These are phyloP conservation scores for Mythimna ferrago DNA, from an alignment of 2,888 invertebrate genomes.

Conservation along the genomic window DNA sequence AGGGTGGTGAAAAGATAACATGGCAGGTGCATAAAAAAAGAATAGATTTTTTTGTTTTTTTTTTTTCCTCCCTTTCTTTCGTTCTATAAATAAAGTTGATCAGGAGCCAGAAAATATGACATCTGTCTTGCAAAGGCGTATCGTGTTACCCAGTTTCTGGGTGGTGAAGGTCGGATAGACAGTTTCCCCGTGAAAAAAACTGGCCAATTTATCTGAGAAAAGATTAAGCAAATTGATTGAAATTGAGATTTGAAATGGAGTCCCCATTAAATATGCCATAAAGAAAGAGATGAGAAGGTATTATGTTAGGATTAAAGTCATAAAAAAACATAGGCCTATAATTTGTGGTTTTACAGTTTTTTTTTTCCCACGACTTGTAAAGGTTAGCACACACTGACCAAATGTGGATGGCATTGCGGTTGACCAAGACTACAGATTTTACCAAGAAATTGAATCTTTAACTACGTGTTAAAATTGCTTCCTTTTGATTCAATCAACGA, in stretches of 20 bases:
- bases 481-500: conserved; percentile 34
- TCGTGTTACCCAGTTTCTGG: no score
- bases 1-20: no score
- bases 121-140: no score
- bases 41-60: no score
- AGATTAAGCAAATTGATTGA: not conserved
- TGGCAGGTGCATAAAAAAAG: no score
- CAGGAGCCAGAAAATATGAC: no score
- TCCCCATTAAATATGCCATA: conserved; percentile 29
- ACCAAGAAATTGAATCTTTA: conserved; percentile 58
- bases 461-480: conserved; percentile 54
- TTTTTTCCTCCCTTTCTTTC: no score
- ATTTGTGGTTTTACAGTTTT: conserved; percentile 34
- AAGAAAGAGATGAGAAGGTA: conserved; percentile 20
- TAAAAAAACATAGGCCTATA: conserved; percentile 26
- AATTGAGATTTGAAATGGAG: conserved; percentile 34
- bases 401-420: conserved; percentile 61
- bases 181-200: no score
- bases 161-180: no score
- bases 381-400: conserved; percentile 53
- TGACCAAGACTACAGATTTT: conserved; percentile 55
- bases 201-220: no score
- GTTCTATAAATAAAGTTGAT: no score
- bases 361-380: conserved; percentile 50
- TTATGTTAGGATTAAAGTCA: conserved; percentile 27